Base-by-base conservation (phyloP, 2,113 vertebrate species). In the Strigops habroptila region DNA sequence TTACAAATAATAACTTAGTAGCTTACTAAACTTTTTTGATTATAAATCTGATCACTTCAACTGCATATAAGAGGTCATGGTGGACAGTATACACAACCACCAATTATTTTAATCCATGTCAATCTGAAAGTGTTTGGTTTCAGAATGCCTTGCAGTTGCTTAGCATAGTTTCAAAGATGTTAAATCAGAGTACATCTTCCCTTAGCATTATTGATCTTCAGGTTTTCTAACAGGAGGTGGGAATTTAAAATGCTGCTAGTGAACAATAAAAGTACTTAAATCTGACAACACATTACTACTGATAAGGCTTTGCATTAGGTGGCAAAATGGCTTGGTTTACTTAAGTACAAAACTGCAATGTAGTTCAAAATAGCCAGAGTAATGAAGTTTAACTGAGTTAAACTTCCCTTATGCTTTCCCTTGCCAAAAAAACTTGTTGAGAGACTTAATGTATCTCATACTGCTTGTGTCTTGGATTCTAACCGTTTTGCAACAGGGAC, bases 131-230 rank as follows among this genome's bases (percentile, higher is more conserved):
- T 2, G 4, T 79, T 76, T 79, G 11, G 46, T 86, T 96, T 80
- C 86, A 87, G 88, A 75, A 87, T 16, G 46, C 71, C 27, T 70
- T 75, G 52, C 49, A 71, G 31, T 91, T 91, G 18, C 71, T 57
- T 90, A 82, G 44, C 65, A 59, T n/a, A 16, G 5, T 85, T 95
- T 90, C 5, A 55, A 86, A 90, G 82, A 91, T 31, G 28, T 64
- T 89, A 63, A 75, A 86, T 75, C 70, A 63, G 55, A 88, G n/a
- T 68, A 39, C 39, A 44, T 90, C 65, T 91, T 88, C 63, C 43
- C 64, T 88, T 88, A 82, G 37, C 64, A 24, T 57, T 95, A 78
- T 78, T 89, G 82, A 95, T 95, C 88, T 75, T 90, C 18, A 82
- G 25, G 18, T 85, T 91, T 94, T 91, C 79, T 71, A 81, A 57